These are phyloP conservation scores for Antheraea mylitta DNA, from an alignment of 1,140 invertebrate genomes.

Conservation along the genomic window DNA sequence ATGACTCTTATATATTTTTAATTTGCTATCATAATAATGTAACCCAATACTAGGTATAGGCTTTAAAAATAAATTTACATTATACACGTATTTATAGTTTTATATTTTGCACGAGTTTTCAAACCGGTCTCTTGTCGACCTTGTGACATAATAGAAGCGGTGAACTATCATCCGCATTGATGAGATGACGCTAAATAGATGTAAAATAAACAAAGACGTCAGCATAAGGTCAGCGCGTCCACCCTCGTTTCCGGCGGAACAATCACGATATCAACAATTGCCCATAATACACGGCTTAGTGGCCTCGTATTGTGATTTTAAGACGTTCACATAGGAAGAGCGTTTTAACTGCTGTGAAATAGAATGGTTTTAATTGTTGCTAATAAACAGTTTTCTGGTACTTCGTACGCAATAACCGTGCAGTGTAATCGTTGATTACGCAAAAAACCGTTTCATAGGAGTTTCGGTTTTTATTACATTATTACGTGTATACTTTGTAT, in stretches of 20 bases:
- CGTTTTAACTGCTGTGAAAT: slow-evolving; percentile 7
- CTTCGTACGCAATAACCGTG: slow-evolving; percentile 6
- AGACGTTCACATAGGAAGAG: slow-evolving; percentile 20
- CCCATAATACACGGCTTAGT: slow-evolving; percentile 23
- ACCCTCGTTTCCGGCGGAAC: slow-evolving; percentile 31
- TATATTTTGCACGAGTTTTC: slow-evolving; percentile 34
- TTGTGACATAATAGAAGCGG: slow-evolving; percentile 29
- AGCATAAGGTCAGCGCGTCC: slow-evolving; percentile 32
- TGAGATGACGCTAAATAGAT: not conserved
- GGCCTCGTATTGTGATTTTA: slow-evolving; percentile 29
- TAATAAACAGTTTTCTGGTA: slow-evolving; percentile 18
- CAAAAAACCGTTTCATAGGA: slow-evolving; percentile 8
- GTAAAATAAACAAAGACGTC: slow-evolving; percentile 34
- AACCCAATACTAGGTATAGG: too few species aligned
- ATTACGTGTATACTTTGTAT: too few species aligned
- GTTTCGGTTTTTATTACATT: slow-evolving; percentile 12
- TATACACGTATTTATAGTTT: slow-evolving; percentile 22
- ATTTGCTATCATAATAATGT: too few species aligned
- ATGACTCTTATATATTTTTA: too few species aligned
- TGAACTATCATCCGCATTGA: slow-evolving; percentile 32
- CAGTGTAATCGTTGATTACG: too few species aligned
- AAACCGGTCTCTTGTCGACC: slow-evolving; percentile 35
- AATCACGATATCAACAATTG: slow-evolving; percentile 26
- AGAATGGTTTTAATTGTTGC: slow-evolving; percentile 18
- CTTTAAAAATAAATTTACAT: slow-evolving; percentile 22